phyloP scores from a whole-genome alignment of 2,113 vertebrate genomes.

The Odocoileus hemionus region DNA sequence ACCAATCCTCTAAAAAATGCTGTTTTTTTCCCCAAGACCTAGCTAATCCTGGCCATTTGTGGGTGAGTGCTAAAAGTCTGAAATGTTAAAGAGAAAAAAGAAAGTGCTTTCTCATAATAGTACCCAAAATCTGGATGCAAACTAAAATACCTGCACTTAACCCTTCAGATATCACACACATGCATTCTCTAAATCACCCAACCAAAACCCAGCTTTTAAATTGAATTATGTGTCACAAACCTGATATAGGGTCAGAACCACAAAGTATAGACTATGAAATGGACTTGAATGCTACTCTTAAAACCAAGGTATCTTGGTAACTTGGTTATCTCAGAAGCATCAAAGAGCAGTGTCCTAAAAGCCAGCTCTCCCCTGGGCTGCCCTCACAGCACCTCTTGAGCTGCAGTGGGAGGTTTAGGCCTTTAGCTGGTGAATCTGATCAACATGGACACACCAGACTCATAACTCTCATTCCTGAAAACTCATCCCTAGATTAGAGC shows the following conservation, averaged over 20 bases:
- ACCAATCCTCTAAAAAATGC: slow-evolving; percentile 37
- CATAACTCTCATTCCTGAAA: background rate
- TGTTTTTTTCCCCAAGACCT: background rate
- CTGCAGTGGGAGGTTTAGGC: background rate
- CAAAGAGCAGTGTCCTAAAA: background rate
- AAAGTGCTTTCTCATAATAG: background rate
- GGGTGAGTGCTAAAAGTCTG: slow-evolving; percentile 41
- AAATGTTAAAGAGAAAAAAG: slow-evolving; percentile 52
- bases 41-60: slow-evolving; percentile 58
- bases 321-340: background rate
- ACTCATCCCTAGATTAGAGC: background rate
- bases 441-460: background rate
- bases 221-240: background rate
- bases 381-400: background rate
- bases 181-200: background rate
- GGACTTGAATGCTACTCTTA: background rate
- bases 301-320: background rate
- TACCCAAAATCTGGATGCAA: background rate
- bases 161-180: background rate
- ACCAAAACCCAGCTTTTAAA: background rate
- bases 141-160: background rate
- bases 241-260: background rate
- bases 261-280: background rate
- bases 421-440: background rate
- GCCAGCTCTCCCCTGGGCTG: background rate